Percentiles rank a stretch among this genome's conserved stretches.
These are phyloP conservation scores for Steatornis caripensis DNA, from an alignment of 2,113 vertebrate species.

Conservation along the genomic window DNA sequence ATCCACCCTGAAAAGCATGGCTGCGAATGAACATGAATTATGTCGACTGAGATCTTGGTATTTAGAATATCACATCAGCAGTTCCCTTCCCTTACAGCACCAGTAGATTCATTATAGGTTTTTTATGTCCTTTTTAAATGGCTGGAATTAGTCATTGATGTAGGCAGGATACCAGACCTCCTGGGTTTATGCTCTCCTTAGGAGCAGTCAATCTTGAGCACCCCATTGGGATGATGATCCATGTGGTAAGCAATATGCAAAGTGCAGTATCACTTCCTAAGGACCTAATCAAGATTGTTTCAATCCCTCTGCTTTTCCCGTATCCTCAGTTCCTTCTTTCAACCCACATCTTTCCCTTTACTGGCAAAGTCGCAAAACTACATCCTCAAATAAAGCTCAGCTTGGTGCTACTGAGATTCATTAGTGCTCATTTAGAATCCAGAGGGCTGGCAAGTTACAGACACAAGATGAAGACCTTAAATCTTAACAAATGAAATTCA, in stretches of 20 bases:
- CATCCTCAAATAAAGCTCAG: not conserved
- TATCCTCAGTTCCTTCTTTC: not conserved
- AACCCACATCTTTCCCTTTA: not conserved
- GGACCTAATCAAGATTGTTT: not conserved
- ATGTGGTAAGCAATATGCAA: not conserved
- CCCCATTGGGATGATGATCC: not conserved
- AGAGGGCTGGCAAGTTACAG: not conserved
- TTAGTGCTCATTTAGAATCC: not conserved
- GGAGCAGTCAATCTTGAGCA: not conserved
- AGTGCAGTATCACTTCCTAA: not conserved
- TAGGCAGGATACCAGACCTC: not conserved
- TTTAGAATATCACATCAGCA: constrained; percentile 1
- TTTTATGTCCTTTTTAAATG: not conserved
- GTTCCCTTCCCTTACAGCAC: not conserved
- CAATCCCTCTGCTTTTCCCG: not conserved
- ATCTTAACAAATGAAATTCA: not conserved
- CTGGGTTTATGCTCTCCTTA: constrained; percentile 1
- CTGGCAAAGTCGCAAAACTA: not conserved
- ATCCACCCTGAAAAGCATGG: not conserved
- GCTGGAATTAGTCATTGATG: constrained; percentile 16
- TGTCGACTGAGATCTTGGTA: not conserved
- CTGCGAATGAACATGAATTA: not conserved
- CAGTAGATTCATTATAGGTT: not conserved
- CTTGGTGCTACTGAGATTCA: not conserved
- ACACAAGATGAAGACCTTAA: not conserved